Evolutionary conservation across 2,888 invertebrate species (phyloP), one percentile per base, ranked within the genome.

Genomic region (Tineola bisselliella): DNA sequence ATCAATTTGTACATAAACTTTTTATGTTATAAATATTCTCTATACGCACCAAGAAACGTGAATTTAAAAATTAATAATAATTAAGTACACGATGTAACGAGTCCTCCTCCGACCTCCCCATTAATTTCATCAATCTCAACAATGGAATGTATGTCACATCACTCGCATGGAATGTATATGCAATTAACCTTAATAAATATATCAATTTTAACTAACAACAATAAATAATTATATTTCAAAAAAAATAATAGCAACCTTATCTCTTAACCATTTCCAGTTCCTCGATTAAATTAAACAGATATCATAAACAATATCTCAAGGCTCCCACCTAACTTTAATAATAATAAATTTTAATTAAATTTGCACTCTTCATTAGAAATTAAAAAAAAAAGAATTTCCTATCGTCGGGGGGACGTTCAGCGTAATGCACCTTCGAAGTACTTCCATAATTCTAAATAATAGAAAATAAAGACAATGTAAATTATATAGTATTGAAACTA

Each of bases 401-500:
- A 79, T 79, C 84, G 81, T 77, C 81, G 86, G 86, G 86, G 86
- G 86, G 84, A 83, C 84, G 83, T 83, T 80, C 77, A 75, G 81
- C 78, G 74, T 76, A 77, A 73, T 78, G 83, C 82, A 76, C 74
- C 71, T 75, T 77, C 81, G 82, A 81, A 84, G 84, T 78, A 79
- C 81, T 79, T 81, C 79, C 15, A 44, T 17, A n/a, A 33, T 59
- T 44, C 4, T 59, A 13, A 38, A 59, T 48, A 13, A 58, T 17
- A 58, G 15, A 58, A 58, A 15, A 31, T 30, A 17, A 58, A 56
- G 2, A 31, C 25, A 58, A 33, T 48, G 15, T 17, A n/a, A n/a
- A 15, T 19, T 59, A 44, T 6, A 17, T 13, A 13, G 3, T 13
- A 19, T 56, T 19, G 25, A 56, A 56, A 13, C 13, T 11, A 56